Evolutionary conservation across 2,797 vertebrate genomes (phyloP).

Genomic region (Clarias fuscus): DNA sequence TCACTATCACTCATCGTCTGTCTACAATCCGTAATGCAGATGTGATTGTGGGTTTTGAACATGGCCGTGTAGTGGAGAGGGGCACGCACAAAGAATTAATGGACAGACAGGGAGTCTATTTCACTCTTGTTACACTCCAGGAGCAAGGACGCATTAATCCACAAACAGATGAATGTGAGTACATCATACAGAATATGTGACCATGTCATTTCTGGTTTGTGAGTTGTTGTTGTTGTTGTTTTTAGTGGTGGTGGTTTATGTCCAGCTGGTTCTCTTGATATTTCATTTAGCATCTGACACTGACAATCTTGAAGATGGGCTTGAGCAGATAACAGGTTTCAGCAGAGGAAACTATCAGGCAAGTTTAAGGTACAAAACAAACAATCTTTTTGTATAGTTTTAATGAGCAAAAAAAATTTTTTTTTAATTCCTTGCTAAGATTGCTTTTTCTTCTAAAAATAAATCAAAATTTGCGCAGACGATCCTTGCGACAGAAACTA

Average conservation of each 20-base stretch:
- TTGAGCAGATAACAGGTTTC: no score
- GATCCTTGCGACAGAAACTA: no score
- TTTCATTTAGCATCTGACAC: no score
- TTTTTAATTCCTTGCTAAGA: no score
- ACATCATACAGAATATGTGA: neutral
- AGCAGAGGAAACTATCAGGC: no score
- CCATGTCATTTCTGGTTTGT: neutral
- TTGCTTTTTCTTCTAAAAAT: no score
- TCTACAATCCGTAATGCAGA: slow-evolving; percentile 79
- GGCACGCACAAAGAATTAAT: slow-evolving; percentile 76
- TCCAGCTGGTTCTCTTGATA: slow-evolving; percentile 11
- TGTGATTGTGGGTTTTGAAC: slow-evolving; percentile 79
- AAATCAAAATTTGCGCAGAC: no score
- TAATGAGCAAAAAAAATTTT: no score
- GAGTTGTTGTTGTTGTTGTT: neutral
- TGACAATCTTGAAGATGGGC: no score
- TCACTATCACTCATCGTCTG: slow-evolving; percentile 80
- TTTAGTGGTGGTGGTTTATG: neutral
- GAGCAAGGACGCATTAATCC: slow-evolving; percentile 62
- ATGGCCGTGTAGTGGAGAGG: slow-evolving; percentile 75
- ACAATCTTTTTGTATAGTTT: no score
- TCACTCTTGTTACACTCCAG: slow-evolving; percentile 80
- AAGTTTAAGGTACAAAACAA: no score
- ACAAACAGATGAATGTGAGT: slow-evolving; percentile 61
- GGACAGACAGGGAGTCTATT: slow-evolving; percentile 77